Conservation (phyloP, 2,888 invertebrate species). For the Globia sparganii region DNA sequence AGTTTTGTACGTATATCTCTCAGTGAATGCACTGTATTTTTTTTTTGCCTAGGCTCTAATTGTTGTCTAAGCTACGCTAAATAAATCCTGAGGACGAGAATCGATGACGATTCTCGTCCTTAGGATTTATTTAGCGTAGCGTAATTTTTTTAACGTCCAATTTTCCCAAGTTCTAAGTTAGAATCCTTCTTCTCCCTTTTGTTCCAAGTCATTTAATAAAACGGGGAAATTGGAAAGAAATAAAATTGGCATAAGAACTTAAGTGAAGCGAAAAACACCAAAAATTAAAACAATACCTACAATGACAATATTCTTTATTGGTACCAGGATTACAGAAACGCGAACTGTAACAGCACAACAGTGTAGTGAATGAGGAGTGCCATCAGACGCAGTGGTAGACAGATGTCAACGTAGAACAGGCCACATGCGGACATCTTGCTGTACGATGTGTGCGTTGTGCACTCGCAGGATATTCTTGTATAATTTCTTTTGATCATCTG, state of each 20-base stretch:
- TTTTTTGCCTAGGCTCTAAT: too few relatives aligned
- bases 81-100: too few relatives aligned
- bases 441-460: not conserved
- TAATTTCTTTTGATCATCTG: constrained; percentile 13
- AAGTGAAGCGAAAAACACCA: not conserved
- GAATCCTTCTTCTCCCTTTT: not conserved
- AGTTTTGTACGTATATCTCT: too few relatives aligned
- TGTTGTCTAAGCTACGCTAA: too few relatives aligned
- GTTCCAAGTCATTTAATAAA: not conserved
- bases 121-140: too few relatives aligned
- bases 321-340: not conserved
- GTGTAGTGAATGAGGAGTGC: constrained; percentile 8
- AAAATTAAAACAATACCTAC: not conserved
- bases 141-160: too few relatives aligned
- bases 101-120: too few relatives aligned
- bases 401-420: not conserved
- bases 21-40: too few relatives aligned
- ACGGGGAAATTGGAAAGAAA: not conserved
- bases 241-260: not conserved
- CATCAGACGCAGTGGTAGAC: constrained; percentile 11
- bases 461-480: constrained; percentile 27
- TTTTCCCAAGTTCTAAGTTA: too few relatives aligned
- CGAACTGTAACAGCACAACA: too few relatives aligned
- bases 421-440: too few relatives aligned
- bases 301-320: not conserved